Base-by-base conservation (phyloP, 2,888 invertebrate species). In the Heteromurus nitidus region DNA sequence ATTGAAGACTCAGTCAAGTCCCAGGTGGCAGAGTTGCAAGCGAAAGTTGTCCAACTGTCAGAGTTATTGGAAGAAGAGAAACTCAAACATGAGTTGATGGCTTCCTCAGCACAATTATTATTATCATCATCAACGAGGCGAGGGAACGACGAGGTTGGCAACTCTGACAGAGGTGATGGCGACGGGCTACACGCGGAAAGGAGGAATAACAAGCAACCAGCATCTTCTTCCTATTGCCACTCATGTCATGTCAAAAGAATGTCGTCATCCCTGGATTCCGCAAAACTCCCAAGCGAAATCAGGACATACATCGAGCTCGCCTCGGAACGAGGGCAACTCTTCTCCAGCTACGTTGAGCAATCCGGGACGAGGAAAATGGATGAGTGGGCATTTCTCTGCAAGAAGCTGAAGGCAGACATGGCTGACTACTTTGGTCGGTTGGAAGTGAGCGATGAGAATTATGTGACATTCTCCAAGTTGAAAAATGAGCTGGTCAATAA, bases 331-430 rank as follows among this genome's bases (percentile, higher is more conserved):
- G 80, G 50, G 22, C 53, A 30, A 3, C 20, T 74, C n/a, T 68
- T 74, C 24, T 26, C 64, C 9, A 60, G 69, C 2, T 69, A 64
- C 28, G 74, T 65, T 9, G 53, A 36, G 16, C 47, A 30, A 13
- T 30, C 74, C 2, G 20, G 31, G 1, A 24, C 73, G 18, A 42
- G 62, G 1, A 55, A 70, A 16, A 58, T 77, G 26, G 18, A 58
- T 24, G 83, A 80, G 42, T 83, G 83, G 83, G 44, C 62, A 62
- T 67, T 77, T 36, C 62, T 67, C 44, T 72, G 77, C 36, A 83
- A 68, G 24, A 72, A 80, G 50, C 70, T 80, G 73, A 73, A 69
- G 28, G 47, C 68, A 1, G 83, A 83, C 64, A 77, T 68, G 68
- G 76, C 77, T 18, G 80, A 83, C 44, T 69, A 73, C 24, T 42